Percentiles rank a stretch among this genome's conserved stretches.
phyloP scores from a whole-genome alignment of 1,140 invertebrate species.

The Drosophila quadrilineata region DNA sequence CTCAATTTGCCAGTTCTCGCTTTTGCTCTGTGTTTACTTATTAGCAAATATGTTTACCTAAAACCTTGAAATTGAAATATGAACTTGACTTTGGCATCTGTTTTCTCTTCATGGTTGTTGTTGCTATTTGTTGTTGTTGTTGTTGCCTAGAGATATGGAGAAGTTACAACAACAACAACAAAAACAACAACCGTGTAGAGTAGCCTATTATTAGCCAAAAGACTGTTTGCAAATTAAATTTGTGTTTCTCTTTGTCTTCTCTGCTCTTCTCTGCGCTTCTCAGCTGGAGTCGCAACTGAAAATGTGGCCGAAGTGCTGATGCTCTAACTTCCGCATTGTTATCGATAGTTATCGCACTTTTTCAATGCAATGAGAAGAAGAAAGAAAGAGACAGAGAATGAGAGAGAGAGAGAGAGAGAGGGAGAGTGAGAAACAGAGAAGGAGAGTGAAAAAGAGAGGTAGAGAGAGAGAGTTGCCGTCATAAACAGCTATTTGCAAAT shows the following conservation, averaged over 20 bases:
- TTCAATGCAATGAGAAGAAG: no score
- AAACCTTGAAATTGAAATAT: conserved; percentile 76
- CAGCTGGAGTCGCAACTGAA: conserved; percentile 20
- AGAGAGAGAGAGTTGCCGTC: neutral
- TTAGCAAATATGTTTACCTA: conserved; percentile 60
- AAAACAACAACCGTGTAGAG: conserved; percentile 8
- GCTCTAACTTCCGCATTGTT: neutral
- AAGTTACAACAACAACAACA: conserved; percentile 60
- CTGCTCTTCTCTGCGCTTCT: no score
- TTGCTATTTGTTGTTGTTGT: conserved; percentile 27
- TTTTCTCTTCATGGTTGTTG: conserved; percentile 30
- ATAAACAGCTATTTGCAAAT: neutral
- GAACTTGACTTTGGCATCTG: conserved; percentile 70
- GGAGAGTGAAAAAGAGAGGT: no score
- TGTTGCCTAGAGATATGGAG: conserved; percentile 51
- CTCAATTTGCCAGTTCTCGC: neutral
- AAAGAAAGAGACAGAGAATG: no score
- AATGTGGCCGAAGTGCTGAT: neutral
- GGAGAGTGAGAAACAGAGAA: no score
- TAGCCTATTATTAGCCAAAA: conserved; percentile 33
- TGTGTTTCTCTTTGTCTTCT: no score
- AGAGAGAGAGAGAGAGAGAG: no score
- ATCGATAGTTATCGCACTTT: neutral
- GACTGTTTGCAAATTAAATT: conserved; percentile 46
- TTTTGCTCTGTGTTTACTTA: conserved; percentile 45